These are phyloP conservation scores for Gastracanthus pulcherrimus DNA, from an alignment of 2,888 invertebrate species.

Conservation along the genomic window DNA sequence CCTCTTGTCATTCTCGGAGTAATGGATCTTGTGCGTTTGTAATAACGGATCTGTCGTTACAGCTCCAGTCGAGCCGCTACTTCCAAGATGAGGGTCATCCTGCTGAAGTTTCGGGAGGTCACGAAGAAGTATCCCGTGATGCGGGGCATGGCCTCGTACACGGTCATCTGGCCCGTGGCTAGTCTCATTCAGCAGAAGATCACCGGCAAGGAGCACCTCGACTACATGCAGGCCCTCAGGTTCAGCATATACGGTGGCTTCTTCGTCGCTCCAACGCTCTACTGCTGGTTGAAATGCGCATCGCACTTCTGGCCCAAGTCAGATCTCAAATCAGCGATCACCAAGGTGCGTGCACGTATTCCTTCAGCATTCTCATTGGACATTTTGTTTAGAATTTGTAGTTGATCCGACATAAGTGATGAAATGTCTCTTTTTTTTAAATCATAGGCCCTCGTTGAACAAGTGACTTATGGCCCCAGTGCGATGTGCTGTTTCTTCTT, in stretches of 20 bases:
- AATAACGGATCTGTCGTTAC: not conserved
- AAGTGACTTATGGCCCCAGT: conserved; percentile 86
- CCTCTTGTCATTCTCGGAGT: not conserved
- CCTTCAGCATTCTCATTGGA: no score
- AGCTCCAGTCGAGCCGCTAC: not conserved
- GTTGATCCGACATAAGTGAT: not conserved
- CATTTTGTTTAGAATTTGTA: not conserved
- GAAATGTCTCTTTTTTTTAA: conserved; percentile 1
- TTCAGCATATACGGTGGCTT: conserved; percentile 90
- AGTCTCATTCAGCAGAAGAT: conserved; percentile 80
- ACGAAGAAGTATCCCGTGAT: conserved; percentile 79
- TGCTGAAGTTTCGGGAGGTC: conserved; percentile 77
- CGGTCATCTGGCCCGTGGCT: conserved; percentile 81
- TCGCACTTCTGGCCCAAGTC: conserved; percentile 87
- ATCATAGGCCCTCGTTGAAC: conserved; percentile 85
- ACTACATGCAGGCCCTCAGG: conserved; percentile 81
- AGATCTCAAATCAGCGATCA: conserved; percentile 84
- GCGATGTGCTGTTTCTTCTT: conserved; percentile 89
- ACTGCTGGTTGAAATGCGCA: conserved; percentile 89
- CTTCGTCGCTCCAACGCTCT: conserved; percentile 89
- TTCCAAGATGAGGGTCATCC: conserved; percentile 70
- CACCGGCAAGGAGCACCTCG: conserved; percentile 72
- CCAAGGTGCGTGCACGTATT: conserved; percentile 83
- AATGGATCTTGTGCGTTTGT: not conserved
- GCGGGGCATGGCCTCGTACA: conserved; percentile 82